Percentiles rank a stretch among this genome's conserved stretches.
Conservation (phyloP, 1,140 invertebrate genomes). For the Papilio polytes region DNA sequence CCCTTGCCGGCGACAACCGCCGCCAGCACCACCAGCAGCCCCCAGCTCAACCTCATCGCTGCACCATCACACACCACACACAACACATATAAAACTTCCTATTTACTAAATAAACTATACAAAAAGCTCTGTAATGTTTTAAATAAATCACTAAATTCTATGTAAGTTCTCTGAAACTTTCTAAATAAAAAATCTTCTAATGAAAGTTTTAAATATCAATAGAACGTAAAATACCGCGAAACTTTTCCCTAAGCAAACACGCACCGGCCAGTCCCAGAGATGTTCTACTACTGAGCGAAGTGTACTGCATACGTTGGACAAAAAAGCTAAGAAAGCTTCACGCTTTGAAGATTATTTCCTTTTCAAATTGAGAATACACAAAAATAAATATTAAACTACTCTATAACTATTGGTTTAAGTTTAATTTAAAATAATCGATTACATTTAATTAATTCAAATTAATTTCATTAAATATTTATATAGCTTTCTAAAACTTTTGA, state of each 20-base stretch:
- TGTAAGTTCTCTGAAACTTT: background rate
- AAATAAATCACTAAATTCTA: background rate
- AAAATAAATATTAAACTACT: background rate
- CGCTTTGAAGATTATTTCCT: background rate
- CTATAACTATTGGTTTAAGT: background rate
- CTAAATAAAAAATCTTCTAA: background rate
- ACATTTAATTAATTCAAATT: background rate
- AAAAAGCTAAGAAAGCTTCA: constrained; percentile 1
- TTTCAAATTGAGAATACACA: background rate
- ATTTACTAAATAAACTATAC: constrained; percentile 34
- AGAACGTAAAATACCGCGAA: constrained; percentile 24
- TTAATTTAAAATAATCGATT: background rate
- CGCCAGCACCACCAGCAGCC: constrained; percentile 60
- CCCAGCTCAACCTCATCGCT: constrained; percentile 59
- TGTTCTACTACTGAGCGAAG: constrained; percentile 17
- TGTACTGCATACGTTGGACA: constrained; percentile 2
- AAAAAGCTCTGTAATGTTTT: constrained; percentile 11
- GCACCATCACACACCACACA: constrained; percentile 62
- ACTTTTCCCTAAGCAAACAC: background rate
- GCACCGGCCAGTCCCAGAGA: background rate
- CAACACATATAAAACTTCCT: constrained; percentile 35
- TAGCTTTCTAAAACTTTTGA: background rate
- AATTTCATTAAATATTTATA: background rate
- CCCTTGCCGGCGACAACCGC: constrained; percentile 62
- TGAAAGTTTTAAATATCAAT: background rate